A percentile compares a stretch with the other conserved stretches of the same genome.
Conservation (phyloP, 2,888 invertebrate species). For the Cantharis rufa region DNA sequence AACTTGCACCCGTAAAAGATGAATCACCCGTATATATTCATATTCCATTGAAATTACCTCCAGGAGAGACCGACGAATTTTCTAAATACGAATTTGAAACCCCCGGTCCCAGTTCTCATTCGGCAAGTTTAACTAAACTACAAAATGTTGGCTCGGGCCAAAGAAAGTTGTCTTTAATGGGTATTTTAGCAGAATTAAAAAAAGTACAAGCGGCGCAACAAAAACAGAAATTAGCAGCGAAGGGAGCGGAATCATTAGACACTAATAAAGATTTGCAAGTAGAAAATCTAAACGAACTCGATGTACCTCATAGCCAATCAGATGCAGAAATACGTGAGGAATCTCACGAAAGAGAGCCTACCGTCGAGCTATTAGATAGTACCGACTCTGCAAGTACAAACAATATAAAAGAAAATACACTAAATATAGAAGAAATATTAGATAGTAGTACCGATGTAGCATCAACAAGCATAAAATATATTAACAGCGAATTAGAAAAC, state of each 20-base stretch:
- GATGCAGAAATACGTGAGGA: background rate
- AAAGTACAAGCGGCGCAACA: conserved; percentile 8
- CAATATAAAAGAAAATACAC: conserved; percentile 12
- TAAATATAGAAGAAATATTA: conserved; percentile 14
- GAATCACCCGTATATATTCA: conserved; percentile 49
- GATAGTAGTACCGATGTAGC: conserved; percentile 4
- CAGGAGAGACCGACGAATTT: conserved; percentile 52
- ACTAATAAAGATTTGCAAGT: background rate
- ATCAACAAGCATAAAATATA: conserved; percentile 2
- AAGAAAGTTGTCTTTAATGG: conserved; percentile 21
- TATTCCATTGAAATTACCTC: conserved; percentile 53
- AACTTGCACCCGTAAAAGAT: background rate
- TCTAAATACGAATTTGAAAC: conserved; percentile 43
- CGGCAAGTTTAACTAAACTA: conserved; percentile 11
- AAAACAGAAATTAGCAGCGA: background rate
- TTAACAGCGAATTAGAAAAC: conserved; percentile 4
- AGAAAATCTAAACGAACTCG: background rate
- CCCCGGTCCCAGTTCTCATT: conserved; percentile 2
- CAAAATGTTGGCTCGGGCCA: background rate
- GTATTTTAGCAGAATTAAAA: conserved; percentile 20
- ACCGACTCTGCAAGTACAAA: background rate
- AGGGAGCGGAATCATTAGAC: background rate
- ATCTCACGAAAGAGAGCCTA: background rate
- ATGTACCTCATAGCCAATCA: background rate
- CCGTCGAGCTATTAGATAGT: conserved; percentile 13